phyloP scores from a whole-genome alignment of 2,797 vertebrate species.

The Heteromormyrus szaboi region DNA sequence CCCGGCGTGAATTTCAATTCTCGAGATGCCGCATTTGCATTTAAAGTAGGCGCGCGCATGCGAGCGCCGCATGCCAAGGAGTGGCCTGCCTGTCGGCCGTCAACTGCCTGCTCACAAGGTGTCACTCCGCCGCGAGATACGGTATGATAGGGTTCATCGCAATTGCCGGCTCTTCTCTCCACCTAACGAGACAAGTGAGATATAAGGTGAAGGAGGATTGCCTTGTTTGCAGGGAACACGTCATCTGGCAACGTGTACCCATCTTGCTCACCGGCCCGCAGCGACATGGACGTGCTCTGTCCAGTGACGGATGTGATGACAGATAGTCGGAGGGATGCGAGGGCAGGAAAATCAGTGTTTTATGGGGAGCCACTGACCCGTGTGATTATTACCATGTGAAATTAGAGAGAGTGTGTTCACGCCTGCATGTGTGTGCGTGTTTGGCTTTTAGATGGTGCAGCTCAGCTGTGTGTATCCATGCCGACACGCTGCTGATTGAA shows the following conservation, averaged over 20 bases:
- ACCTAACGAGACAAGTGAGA: conserved; percentile 35
- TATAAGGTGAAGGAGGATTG: conserved; percentile 47
- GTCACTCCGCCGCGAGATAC: conserved; percentile 53
- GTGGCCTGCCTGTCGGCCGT: conserved; percentile 46
- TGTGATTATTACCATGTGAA: conserved; percentile 38
- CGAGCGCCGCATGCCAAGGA: conserved; percentile 55
- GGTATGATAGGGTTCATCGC: conserved; percentile 43
- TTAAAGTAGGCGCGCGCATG: conserved; percentile 63
- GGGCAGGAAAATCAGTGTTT: background rate
- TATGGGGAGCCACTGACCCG: background rate
- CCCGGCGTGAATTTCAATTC: conserved; percentile 63
- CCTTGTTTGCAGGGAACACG: background rate
- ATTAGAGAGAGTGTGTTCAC: conserved; percentile 20
- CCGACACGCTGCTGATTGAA: background rate
- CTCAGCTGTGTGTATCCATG: background rate
- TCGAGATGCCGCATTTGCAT: conserved; percentile 63
- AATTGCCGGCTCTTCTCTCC: conserved; percentile 13
- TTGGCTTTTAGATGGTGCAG: conserved; percentile 16
- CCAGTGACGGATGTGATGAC: background rate
- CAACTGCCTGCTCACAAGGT: conserved; percentile 57
- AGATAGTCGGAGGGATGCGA: background rate
- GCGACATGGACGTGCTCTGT: background rate
- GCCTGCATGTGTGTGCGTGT: conserved; percentile 17
- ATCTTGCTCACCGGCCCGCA: background rate
- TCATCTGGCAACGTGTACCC: background rate